These are phyloP conservation scores for Anguilla japonica DNA, from an alignment of 2,113 vertebrate genomes.

Conservation along the genomic window DNA sequence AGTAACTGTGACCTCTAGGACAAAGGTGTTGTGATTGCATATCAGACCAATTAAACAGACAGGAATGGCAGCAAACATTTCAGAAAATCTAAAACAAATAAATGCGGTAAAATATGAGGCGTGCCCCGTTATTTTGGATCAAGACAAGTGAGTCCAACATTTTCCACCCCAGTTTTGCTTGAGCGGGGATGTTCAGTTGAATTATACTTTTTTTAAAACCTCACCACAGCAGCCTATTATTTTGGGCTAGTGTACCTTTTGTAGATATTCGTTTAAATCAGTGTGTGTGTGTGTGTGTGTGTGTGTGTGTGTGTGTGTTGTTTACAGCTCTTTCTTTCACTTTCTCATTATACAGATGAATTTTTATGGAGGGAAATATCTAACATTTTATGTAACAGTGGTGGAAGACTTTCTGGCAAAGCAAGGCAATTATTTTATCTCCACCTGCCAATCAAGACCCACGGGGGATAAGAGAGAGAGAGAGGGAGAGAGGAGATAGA, in stretches of 20 bases:
- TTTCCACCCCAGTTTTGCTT: too few species aligned
- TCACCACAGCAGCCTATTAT: too few species aligned
- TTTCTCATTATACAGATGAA: constrained; percentile 24
- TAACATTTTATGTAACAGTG: constrained; percentile 36
- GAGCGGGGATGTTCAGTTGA: too few species aligned
- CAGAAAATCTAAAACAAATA: not conserved
- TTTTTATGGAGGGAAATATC: constrained; percentile 19
- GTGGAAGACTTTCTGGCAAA: constrained; percentile 22
- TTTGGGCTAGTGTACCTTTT: not conserved
- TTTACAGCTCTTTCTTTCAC: not conserved
- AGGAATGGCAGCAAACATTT: not conserved
- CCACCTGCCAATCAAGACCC: constrained; percentile 38
- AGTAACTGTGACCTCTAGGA: not conserved
- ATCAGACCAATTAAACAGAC: not conserved
- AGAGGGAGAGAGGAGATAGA: not conserved
- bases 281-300: not conserved
- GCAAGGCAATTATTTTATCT: constrained; percentile 41
- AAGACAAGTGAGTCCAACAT: too few species aligned
- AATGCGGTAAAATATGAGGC: too few species aligned
- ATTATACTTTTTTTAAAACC: too few species aligned
- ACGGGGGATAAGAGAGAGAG: constrained; percentile 13
- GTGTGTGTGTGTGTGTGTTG: not conserved
- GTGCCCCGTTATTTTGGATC: too few species aligned
- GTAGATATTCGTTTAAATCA: not conserved
- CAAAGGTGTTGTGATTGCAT: not conserved